Evolutionary conservation across 2,797 vertebrate genomes (phyloP), one percentile per base, ranked within the genome.

Genomic region (Orientallactaga sibirica): DNA sequence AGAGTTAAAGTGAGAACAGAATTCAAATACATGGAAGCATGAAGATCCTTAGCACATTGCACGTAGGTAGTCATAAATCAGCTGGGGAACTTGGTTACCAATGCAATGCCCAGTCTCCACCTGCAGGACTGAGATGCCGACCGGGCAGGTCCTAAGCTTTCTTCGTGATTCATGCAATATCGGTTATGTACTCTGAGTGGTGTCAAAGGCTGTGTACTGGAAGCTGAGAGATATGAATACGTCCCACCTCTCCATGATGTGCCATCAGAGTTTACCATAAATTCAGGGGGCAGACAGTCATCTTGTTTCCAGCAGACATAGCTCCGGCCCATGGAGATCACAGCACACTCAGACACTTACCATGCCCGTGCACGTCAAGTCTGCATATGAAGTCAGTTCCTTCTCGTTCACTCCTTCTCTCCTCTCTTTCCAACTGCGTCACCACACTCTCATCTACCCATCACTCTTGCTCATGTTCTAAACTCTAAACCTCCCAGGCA

Each of bases 21-120:
- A 83, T 74, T 96, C 27, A 87, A 89, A 79, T 58, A 83, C 2
- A 80, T 48, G 43, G 8, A 74, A 90, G 37, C 88, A 81, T 29
- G 24, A 75, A 85, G 43, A 78, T 48, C 89, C 55, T 85, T n/a
- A 91, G 81, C 61, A 52, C 33, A 64, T 2, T 78, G 37, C 86
- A 61, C 4, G 37, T 55, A 75, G 37, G 37, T 55, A 75, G 37
- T 75, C n/a, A 92, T 68, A 61, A 71, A 55, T 71, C 19, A 41
- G 12, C 76, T 41, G 12, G 24, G 4, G 61, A 79, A 81, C 1
- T 55, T 41, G 22, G 12, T 16, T 62, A 12, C 2, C 73, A 95
- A 22, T 86, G 7, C 10, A 33, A 76, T 85, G 87, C 88, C 41
- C 24, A 66, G 15, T 66, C 25, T 82, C 55, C 41, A 86, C 24